Evolutionary conservation across 1,140 invertebrate genomes (phyloP), one percentile per base, ranked within the genome.

Genomic region (Drosophila quadrilineata): DNA sequence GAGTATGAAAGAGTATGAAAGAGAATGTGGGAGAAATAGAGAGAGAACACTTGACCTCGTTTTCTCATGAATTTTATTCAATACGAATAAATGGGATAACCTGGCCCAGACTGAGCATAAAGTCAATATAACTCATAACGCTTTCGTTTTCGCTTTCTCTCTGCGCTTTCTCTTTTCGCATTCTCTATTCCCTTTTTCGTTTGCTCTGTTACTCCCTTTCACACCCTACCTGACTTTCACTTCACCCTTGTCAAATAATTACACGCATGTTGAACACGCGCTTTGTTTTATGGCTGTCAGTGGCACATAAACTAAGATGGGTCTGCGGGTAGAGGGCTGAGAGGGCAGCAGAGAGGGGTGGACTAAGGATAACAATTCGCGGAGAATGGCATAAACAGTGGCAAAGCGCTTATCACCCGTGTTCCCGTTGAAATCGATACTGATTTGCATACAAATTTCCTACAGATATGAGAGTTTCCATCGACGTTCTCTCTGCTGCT

Each of bases 361-460:
- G 52, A 41, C 22, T 52, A 38, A 69, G 64, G 46, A 52, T 59
- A 38, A 65, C 31, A 65, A 17, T 26, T 19, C 24, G 41, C 35
- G 41, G 57, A 64, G 63, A 50, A 66, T 74, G 48, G 60, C 79
- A 84, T 77, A 84, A 84, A 84, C 64, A 65, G 75, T 70, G 69
- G 60, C 77, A 70, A n/a, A 67, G 59, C 73, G 77, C 77, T 85
- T 84, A 77, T 84, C 79, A 67, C 77, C 60, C 77, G 62, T 84
- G 77, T 85, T 59, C 64, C 49, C n/a, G n/a, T n/a, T 52, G 65
- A 56, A 84, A 82, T 82, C 77, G 72, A 82, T 82, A 82, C 70
- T 82, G 73, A 59, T 82, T 82, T 82, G 77, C 77, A 82, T 84
- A 82, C 75, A 71, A 84, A 82, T 84, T 57, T 75, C 74, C 57